Conservation (phyloP, 2,888 invertebrate genomes). For the Drosophila villosipedis region DNA sequence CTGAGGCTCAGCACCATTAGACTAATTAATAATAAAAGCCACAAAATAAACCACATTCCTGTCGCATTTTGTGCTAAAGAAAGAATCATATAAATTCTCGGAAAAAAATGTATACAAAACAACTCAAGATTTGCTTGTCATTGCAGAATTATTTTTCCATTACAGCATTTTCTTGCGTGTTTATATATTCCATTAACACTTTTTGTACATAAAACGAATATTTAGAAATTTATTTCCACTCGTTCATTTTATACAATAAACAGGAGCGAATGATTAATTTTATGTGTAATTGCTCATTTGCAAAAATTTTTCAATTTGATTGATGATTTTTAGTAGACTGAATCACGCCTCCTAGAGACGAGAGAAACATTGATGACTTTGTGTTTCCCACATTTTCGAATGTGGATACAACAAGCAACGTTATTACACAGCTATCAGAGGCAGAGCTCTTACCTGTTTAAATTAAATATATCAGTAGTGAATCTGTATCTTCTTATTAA, state of each 20-base stretch:
- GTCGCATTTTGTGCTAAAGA: conserved; percentile 23
- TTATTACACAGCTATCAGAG: background rate
- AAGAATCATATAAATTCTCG: conserved; percentile 28
- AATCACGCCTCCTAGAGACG: no score
- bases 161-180: conserved; percentile 1
- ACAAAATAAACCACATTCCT: conserved; percentile 54
- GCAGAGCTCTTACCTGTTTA: background rate
- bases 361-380: background rate
- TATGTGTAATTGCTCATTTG: background rate
- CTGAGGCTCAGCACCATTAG: background rate
- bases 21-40: conserved; percentile 2
- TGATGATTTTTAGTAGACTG: conserved; percentile 30
- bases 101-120: conserved; percentile 28
- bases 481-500: background rate
- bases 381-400: background rate
- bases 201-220: conserved; percentile 39
- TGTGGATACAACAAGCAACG: background rate
- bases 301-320: background rate
- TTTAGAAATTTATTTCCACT: conserved; percentile 23
- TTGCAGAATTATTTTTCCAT: conserved; percentile 8
- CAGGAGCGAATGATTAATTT: conserved; percentile 13
- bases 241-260: conserved; percentile 28
- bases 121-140: conserved; percentile 22
- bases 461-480: background rate
- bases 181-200: conserved; percentile 23